Evolutionary conservation across 2,113 vertebrate species (phyloP), one percentile per base, ranked within the genome.

Genomic region (Grus americana): DNA sequence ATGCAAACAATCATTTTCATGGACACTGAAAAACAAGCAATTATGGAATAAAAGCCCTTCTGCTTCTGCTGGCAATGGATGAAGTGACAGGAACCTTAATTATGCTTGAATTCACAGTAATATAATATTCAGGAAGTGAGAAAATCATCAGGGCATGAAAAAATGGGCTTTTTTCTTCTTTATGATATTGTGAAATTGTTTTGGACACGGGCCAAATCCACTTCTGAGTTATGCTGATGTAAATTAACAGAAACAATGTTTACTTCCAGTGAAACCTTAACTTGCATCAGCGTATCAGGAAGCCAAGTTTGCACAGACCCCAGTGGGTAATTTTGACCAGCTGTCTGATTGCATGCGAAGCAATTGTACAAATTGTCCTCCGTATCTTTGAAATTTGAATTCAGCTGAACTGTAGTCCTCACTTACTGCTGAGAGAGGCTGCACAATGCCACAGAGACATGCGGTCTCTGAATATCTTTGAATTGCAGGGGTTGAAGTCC

Each of bases 21-120:
- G 75, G 96, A 62, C 84, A 79, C n/a, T 24, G 44, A 92, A 94
- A 96, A 79, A 1, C 70, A 85, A 61, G 87, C 66, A 94, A 95
- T 96, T 97, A 90, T 10, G 73, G 81, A 86, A 90, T 91, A 95
- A 93, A 96, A 96, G 55, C 65, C 90, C 95, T 94, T 93, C 81
- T 95, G 62, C 61, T 94, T 88, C 70, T 92, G 47, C 66, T 95
- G 82, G 76, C 47, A 4, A 73, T 62, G 62, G 42, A 71, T 90
- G 66, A 94, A 96, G 20, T 47, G 76, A 91, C 58, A 74, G 85
- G 62, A 92, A 57, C 91, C 87, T 92, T 86, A 93, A 94, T 97
- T 97, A 94, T 49, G 66, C 79, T 83, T 3, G 0, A 84, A 95
- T 90, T 81, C 76, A 78, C 46, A 52, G 79, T 82, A 95, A 94